Evolutionary conservation across 2,113 vertebrate genomes (phyloP).

Genomic region (Pantherophis guttatus): DNA sequence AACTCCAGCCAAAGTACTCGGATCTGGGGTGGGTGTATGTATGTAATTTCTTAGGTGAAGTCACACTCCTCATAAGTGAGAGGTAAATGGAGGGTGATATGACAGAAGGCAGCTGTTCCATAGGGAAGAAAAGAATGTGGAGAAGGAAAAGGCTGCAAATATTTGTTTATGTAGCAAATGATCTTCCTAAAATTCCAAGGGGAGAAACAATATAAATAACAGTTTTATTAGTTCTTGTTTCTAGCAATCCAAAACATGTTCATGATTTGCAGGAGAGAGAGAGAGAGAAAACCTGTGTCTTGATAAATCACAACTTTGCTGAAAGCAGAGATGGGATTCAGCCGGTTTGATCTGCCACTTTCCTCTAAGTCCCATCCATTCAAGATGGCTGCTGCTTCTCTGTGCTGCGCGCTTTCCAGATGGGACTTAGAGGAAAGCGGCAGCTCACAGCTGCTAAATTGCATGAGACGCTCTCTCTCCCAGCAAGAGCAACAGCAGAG

Average conservation of each 20-base stretch:
- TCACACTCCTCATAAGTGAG: not conserved
- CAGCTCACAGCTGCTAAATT: too few species aligned
- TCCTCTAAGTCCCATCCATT: too few species aligned
- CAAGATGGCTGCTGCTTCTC: too few species aligned
- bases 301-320: not conserved
- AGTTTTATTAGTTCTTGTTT: not conserved
- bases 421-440: too few species aligned
- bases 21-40: not conserved
- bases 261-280: not conserved
- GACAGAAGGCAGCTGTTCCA: not conserved
- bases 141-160: not conserved
- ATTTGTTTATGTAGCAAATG: not conserved
- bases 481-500: too few species aligned
- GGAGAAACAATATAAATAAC: not conserved
- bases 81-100: not conserved
- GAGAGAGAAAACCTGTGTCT: not conserved
- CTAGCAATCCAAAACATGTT: not conserved
- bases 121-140: not conserved
- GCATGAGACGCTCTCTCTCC: too few species aligned
- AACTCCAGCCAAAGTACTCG: not conserved
- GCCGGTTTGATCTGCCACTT: too few species aligned
- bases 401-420: too few species aligned
- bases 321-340: not conserved
- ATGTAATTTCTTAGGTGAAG: not conserved
- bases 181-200: not conserved